Base-by-base conservation (phyloP, 2,797 vertebrate genomes). In the Allobates femoralis region DNA sequence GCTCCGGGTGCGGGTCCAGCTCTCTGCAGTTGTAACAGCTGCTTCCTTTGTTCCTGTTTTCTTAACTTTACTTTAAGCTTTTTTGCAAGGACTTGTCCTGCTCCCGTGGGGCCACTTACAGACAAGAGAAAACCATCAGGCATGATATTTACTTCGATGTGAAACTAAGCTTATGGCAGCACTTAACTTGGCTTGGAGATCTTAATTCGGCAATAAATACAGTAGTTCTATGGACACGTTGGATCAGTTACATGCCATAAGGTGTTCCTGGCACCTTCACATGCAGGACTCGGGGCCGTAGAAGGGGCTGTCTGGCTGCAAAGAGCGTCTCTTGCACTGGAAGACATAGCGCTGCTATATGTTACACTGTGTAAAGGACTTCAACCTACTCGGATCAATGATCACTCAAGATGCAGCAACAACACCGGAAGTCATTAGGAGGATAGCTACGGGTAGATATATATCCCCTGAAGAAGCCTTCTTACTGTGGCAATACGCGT, bases 41-140 rank as follows among this genome's bases (percentile, higher is more conserved):
- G 67, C 69, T 88, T 82, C 83, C 5, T 18, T 86, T 90, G n/a
- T 85, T 89, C 66, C 2, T 78, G 50, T 46, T 86, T 89, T 82
- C 87, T 87, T 82, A 76, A 90, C 90, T 74, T 26, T 23, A 85
- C 76, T 0, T 14, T 91, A 90, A 91, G 81, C 79, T 87, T 50
- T 46, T 90, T 90, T 88, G 74, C 85, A 81, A 85, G 84, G 76
- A 58, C 85, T 87, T 55, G 83, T 87, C 83, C 79, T 60, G 28
- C 34, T 88, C 71, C 64, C 78, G 16, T 34, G 85, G 78, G 85
- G 41, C 58, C 71, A 74, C 87, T 85, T 26, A 18, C 4, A 81
- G 73, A 84, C 18, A 85, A 69, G 19, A 58, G 0, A 82, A 58
- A 88, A 88, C 83, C 26, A 26, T 85, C 84, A 90, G 75, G 81